These are phyloP conservation scores for Acronicta aceris DNA, from an alignment of 2,888 invertebrate species.

Conservation along the genomic window DNA sequence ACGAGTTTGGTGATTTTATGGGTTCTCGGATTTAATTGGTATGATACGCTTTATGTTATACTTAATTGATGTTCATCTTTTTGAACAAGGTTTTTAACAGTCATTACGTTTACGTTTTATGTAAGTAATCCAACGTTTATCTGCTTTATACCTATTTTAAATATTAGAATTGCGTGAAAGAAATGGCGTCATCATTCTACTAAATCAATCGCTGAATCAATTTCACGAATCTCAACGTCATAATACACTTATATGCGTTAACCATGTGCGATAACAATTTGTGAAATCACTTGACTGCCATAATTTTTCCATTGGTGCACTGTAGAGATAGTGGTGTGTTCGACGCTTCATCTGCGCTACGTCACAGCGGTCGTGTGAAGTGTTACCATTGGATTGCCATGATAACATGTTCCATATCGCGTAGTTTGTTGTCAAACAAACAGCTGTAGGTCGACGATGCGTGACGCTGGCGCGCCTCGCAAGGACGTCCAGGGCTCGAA, in stretches of 20 bases:
- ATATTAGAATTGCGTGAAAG: slow-evolving; percentile 6
- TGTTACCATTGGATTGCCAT: slow-evolving; percentile 50
- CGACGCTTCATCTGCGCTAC: slow-evolving; percentile 30
- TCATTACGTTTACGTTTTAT: background rate
- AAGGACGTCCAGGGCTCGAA: slow-evolving; percentile 75
- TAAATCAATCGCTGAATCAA: slow-evolving; percentile 60
- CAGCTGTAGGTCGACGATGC: slow-evolving; percentile 73
- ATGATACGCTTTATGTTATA: slow-evolving; percentile 55
- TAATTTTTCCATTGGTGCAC: slow-evolving; percentile 48
- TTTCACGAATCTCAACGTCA: slow-evolving; percentile 64
- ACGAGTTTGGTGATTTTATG: slow-evolving; percentile 57
- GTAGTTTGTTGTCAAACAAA: slow-evolving; percentile 82
- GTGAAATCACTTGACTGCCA: slow-evolving; percentile 42
- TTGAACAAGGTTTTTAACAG: slow-evolving; percentile 10
- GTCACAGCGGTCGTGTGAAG: slow-evolving; percentile 42
- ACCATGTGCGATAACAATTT: slow-evolving; percentile 42
- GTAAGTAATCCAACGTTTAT: slow-evolving; percentile 17
- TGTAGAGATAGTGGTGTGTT: slow-evolving; percentile 15
- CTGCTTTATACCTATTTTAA: slow-evolving; percentile 15
- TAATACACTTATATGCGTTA: slow-evolving; percentile 41
- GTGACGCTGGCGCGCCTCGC: slow-evolving; percentile 76
- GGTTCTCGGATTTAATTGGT: slow-evolving; percentile 50
- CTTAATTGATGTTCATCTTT: slow-evolving; percentile 23
- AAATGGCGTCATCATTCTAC: slow-evolving; percentile 62
- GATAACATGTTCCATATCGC: slow-evolving; percentile 64